These are phyloP conservation scores for Parazoanthus darwini DNA, from an alignment of 92 coral and sea anemone species.

Conservation along the genomic window DNA sequence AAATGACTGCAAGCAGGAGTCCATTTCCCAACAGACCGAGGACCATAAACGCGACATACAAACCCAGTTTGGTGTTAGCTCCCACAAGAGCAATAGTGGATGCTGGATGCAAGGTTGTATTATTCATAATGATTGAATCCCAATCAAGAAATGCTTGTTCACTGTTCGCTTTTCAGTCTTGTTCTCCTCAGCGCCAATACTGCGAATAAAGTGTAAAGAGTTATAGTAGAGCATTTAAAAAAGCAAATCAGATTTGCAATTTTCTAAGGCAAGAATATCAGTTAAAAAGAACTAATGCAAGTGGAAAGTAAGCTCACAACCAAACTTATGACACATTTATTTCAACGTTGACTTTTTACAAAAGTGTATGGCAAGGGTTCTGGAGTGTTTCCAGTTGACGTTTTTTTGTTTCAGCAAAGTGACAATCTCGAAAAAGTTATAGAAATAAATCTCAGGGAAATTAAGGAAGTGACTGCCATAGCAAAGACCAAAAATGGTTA, in stretches of 20 bases:
- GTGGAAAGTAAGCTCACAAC: too few species aligned
- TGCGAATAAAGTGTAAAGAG: not conserved
- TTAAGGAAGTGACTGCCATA: too few species aligned
- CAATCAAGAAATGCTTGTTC: not conserved
- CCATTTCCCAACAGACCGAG: constrained; percentile 17
- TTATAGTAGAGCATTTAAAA: not conserved
- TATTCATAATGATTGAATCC: not conserved
- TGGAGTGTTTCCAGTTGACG: too few species aligned
- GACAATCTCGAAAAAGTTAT: too few species aligned
- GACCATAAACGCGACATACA: constrained; percentile 7
- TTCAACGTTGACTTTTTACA: too few species aligned
- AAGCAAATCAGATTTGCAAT: not conserved
- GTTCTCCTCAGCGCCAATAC: not conserved
- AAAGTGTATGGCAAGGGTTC: too few species aligned
- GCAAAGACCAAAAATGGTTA: too few species aligned
- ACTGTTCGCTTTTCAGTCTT: not conserved
- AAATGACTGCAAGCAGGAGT: constrained; percentile 1
- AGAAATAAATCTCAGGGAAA: too few species aligned
- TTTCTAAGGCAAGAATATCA: too few species aligned
- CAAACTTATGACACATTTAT: too few species aligned
- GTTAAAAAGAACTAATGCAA: too few species aligned
- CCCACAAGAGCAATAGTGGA: not conserved
- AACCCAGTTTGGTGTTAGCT: constrained; percentile 9
- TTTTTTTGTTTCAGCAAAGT: too few species aligned
- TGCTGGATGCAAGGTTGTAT: not conserved